phyloP scores from a whole-genome alignment of 2,113 vertebrate species.

The Oryzias javanicus region DNA sequence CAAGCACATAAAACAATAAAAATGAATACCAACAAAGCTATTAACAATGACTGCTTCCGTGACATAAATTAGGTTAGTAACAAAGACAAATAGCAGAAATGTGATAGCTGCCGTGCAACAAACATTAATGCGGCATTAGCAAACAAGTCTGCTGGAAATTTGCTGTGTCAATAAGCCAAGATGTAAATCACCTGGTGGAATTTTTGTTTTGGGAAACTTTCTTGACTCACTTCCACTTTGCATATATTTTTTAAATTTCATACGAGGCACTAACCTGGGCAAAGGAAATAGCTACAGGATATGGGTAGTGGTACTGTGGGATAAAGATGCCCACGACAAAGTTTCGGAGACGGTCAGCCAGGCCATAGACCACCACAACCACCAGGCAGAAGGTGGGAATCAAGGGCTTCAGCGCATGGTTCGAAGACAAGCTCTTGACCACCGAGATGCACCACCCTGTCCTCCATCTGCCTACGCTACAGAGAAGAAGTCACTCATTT shows the following conservation, averaged over 20 bases:
- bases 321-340: conserved; percentile 75
- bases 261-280: conserved; percentile 66
- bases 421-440: conserved; percentile 10
- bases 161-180: conserved; percentile 5
- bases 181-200: neutral
- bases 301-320: conserved; percentile 77
- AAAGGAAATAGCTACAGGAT: conserved; percentile 68
- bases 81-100: too few species aligned
- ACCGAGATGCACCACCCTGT: conserved; percentile 14
- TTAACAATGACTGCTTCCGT: neutral
- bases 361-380: conserved; percentile 53
- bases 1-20: too few species aligned
- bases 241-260: neutral
- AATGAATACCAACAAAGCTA: neutral
- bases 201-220: neutral
- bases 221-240: too few species aligned
- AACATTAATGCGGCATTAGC: conserved; percentile 8
- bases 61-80: too few species aligned
- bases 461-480: conserved; percentile 42
- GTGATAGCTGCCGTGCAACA: neutral
- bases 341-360: conserved; percentile 63
- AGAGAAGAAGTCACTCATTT: neutral
- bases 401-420: conserved; percentile 48
- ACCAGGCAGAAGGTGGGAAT: conserved; percentile 35
- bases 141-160: conserved; percentile 12